Base-by-base conservation (phyloP, 2,797 vertebrate species). In the Macrochelys suwanniensis region DNA sequence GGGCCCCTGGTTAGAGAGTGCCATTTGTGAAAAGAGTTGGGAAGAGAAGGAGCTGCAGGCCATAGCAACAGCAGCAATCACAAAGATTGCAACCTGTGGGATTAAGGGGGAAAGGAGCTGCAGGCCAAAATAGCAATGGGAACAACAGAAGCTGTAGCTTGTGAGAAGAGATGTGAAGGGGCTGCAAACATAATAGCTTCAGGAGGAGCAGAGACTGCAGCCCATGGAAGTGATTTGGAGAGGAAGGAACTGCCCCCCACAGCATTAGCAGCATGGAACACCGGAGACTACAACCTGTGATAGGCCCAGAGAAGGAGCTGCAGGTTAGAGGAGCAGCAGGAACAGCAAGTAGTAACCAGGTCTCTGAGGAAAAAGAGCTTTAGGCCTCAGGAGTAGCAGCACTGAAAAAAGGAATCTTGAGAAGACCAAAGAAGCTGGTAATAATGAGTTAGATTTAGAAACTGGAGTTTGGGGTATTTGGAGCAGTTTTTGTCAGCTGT, bases 171-270 rank as follows among this genome's bases (percentile, higher is more conserved):
- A 78, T 79, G 86, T 82, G 81, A 57, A 57, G 80, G 56, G 83
- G 68, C 85, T 93, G 77, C 76, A 79, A 83, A n/a, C 61, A 79
- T 31, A 68, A 78, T 65, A 82, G 23, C 68, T 89, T 80, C 59
- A 68, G 87, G 79, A 85, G 49, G 71, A 59, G 50, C 82, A 71
- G 91, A 89, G 91, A 51, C 74, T 57, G n/a, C 71, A 89, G 82
- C 79, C 79, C 77, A 21, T 86, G 84, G 89, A 84, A 82, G 77
- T 84, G 56, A n/a, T 82, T 88, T 89, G 65, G 79, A 93, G 78
- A 74, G 42, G 57, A 89, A 93, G 85, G 84, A 82, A 82, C 80
- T 89, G 68, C 57, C 85, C 71, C 50, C 50, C 42, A 82, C 15
- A 37, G 76, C 26, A 50, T 79, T 56, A 65, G 77, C 51, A 81